Evolutionary conservation across 2,797 vertebrate genomes (phyloP), one percentile per base, ranked within the genome.

Genomic region (Spinus olivaceus): DNA sequence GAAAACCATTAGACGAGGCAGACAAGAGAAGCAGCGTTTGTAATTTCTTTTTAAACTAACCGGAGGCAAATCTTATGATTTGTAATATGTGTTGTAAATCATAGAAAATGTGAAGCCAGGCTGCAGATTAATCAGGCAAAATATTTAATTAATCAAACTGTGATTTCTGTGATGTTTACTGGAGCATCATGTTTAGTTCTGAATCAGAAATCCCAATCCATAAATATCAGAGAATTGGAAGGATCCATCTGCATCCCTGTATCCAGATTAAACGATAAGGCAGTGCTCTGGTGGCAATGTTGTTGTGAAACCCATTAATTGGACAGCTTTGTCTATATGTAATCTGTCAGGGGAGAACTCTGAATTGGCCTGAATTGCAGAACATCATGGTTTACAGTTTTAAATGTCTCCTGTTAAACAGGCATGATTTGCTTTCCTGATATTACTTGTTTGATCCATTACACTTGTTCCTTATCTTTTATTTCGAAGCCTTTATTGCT

Each of bases 1-100:
- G 76, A 95, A 97, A 80, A 70, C n/a, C 35, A 71, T 87, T 94
- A 94, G 95, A 97, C 80, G 96, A 86, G 57, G 67, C 64, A 92
- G 81, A 64, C 47, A 94, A 95, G 89, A 81, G 57, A 81, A 88
- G 20, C 47, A 6, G 18, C 51, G 80, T 92, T 96, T 96, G 47
- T 69, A 94, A 69, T 95, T 83, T 88, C 80, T 96, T 37, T 82
- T 94, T 92, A 93, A 91, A 87, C 50, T 94, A 95, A 92, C 33
- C 86, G 83, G 74, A 87, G 15, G 15, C 53, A 39, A 83, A 65
- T 67, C 49, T 79, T 88, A 81, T 47, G 70, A 81, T 96, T 95
- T 95, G 35, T 84, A 95, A 72, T 50, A 41, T 6, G 25, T 32
- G 46, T 92, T 86, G 83, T 56, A 91, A 72, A 91, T 83, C 64